Evolutionary conservation across 2,888 invertebrate genomes (phyloP), one percentile per base, ranked within the genome.

Genomic region (Cephus rjabovi): DNA sequence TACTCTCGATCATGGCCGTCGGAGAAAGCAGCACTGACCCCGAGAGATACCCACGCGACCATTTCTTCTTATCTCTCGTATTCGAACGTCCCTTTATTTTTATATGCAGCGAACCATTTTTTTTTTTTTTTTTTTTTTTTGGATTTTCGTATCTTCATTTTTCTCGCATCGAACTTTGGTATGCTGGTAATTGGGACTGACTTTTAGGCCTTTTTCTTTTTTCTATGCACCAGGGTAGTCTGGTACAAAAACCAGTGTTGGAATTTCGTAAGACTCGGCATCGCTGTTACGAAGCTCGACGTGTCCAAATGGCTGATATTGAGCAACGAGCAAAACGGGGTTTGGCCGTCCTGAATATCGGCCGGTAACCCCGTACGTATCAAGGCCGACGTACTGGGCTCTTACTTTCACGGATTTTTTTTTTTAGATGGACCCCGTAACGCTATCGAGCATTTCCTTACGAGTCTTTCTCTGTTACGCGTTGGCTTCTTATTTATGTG

Each of bases 331-430:
- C 56, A 56, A 83, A 86, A 86, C 84, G 85, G 84, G 83, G 78
- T 79, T 82, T 80, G 81, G 80, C 79, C 76, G 87, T 86, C 88
- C 88, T 87, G 86, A 87, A 89, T 89, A 83, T 88, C 89, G 90
- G 89, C 74, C 89, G 87, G 86, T 89, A 89, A 90, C 90, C 90
- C 89, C 89, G 81, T 75, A 84, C 84, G 86, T 89, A 90, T 89
- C 90, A 90, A 91, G 91, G 90, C 89, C 90, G 87, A 78, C 82
- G 70, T 73, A 71, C 77, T 77, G 79, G 83, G 88, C 87, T 89
- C 86, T 90, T 88, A 88, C 89, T 90, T 90, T 90, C 89, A 87
- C 89, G 85, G 85, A 83, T 85, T 56, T 23, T 56, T 87, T 12
- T 34, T 35, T 35, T 35, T 34, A 84, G 87, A 84, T 70, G 56